Evolutionary conservation across 2,797 vertebrate species (phyloP).

Genomic region (Catamblyrhynchus diadema): DNA sequence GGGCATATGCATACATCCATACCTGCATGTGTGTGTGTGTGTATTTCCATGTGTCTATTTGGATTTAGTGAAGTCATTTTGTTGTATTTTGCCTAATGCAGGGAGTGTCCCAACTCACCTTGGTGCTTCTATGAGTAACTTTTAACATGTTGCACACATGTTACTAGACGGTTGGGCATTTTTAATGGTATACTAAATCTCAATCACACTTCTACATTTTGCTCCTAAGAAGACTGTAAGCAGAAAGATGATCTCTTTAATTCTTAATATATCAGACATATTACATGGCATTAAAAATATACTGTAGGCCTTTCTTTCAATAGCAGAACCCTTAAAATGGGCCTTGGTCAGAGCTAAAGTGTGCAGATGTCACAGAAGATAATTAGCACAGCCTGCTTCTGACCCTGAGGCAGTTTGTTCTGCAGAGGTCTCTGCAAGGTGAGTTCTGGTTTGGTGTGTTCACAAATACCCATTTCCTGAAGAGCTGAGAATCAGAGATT

Average conservation of each 20-base stretch:
- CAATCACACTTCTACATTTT: background rate
- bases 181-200: background rate
- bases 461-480: background rate
- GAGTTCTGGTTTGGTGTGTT: accelerated
- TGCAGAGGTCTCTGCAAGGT: background rate
- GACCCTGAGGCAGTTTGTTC: background rate
- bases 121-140: background rate
- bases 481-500: background rate
- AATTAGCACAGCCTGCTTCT: background rate
- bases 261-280: background rate
- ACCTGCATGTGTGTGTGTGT: background rate
- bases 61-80: background rate
- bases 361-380: background rate
- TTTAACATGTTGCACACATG: background rate
- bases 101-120: background rate
- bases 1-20: background rate
- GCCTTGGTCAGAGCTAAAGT: background rate
- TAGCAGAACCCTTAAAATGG: accelerated
- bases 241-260: background rate
- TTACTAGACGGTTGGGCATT: background rate
- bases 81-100: background rate
- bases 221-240: background rate
- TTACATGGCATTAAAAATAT: background rate
- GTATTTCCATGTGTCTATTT: background rate
- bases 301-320: background rate